Evolutionary conservation across 2,113 vertebrate genomes (phyloP), one percentile per base, ranked within the genome.

Genomic region (Onychostoma macrolepis): DNA sequence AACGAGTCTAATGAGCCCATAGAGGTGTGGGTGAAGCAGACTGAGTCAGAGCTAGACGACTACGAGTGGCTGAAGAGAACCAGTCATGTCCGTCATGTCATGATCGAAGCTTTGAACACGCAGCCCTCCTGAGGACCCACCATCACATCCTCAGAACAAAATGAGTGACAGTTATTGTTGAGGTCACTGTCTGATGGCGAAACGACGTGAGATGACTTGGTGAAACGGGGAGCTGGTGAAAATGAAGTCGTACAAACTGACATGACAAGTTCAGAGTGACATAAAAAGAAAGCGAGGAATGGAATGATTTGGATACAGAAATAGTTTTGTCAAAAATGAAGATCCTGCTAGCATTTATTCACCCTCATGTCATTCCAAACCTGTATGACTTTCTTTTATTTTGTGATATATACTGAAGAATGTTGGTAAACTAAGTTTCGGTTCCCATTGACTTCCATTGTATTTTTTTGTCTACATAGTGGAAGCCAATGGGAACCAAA

Each of bases 1-100:
- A 89, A 7, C 82, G 75, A 85, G 87, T 89, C 58, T 89, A 91
- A 93, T 74, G 86, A 89, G 88, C 26, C 90, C 92, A 90, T 88
- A 50, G 89, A 89, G 91, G 90, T 92, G 88, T 61, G 81, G 30
- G 65, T 56, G 36, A 79, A 71, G 50, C 67, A 61, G 33, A 67
- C 30, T 28, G 43, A 11, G 30, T 76, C 53, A 61, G 36, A 17
- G 71, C 86, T 36, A 74, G 69, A 63, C 53, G n/a, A 77, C 50
- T 9, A 21, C 11, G 28, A 69, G 75, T 74, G 53, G 63, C 48
- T 80, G 41, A 87, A 56, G 36, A 85, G 36, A 71, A 81, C 69
- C 71, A 69, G 36, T 78, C 75, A 71, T 53, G 26, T 83, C 41
- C 67, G 45, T 58, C 56, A 28, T 28, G 38, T 69, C 81, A 85